These are phyloP conservation scores for Atherinosoma microstoma DNA, from an alignment of 2,797 vertebrate species.

Conservation along the genomic window DNA sequence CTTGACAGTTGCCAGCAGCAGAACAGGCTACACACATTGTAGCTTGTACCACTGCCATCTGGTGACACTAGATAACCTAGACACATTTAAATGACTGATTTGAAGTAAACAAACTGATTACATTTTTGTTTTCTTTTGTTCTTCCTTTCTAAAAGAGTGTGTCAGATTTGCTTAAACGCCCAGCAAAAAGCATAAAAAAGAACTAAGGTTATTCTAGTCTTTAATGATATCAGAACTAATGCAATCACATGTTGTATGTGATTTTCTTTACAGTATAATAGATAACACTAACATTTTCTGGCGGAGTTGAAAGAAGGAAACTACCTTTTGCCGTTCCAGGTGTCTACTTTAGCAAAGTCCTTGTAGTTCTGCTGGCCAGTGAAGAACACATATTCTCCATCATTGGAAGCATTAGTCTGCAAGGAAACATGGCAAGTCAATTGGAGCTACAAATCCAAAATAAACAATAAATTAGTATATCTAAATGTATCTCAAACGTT, in stretches of 20 bases:
- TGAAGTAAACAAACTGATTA: too few relatives aligned
- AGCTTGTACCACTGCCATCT: too few relatives aligned
- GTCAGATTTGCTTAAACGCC: too few relatives aligned
- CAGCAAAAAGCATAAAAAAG: neutral
- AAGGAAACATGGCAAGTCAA: constrained; percentile 7
- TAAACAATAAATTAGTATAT: too few relatives aligned
- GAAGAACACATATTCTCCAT: constrained; percentile 91
- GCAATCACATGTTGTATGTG: neutral
- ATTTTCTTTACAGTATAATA: neutral
- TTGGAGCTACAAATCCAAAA: too few relatives aligned
- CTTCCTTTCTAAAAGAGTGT: too few relatives aligned
- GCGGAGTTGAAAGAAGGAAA: neutral
- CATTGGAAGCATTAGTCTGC: constrained; percentile 91
- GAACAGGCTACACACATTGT: too few relatives aligned
- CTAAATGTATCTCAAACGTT: neutral
- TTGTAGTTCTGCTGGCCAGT: constrained; percentile 88
- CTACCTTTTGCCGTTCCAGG: constrained; percentile 92
- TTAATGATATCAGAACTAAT: neutral
- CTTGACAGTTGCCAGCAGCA: too few relatives aligned
- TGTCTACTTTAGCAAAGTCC: constrained; percentile 90
- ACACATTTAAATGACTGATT: too few relatives aligned
- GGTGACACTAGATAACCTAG: too few relatives aligned
- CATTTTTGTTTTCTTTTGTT: too few relatives aligned
- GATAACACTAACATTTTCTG: neutral
- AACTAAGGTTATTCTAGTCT: too few relatives aligned